Base-by-base conservation (phyloP, 1,140 invertebrate genomes). In the Drosophila albomicans region DNA sequence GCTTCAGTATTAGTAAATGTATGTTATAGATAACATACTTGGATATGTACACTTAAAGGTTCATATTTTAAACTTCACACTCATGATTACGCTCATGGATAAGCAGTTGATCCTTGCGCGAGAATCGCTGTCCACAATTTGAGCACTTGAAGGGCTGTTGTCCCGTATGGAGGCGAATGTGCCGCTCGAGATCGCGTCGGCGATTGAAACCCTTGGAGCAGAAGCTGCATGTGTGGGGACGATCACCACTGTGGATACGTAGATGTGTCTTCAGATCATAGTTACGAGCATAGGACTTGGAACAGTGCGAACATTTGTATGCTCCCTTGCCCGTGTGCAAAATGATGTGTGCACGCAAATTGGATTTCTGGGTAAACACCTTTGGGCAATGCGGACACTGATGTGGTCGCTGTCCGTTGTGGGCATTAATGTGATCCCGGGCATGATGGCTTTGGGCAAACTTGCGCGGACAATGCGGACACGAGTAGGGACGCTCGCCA, bases 301-400 rank as follows among this genome's bases (percentile, higher is more conserved):
- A 5, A 7, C 69, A 71, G 2, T 57, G 41, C 5, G n/a, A 41
- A 7, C 69, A 71, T 6, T 71, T 71, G 11, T 49, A 38, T 10
- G 61, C 51, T 10, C 62, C 41, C 8, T 41, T 43, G 5, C 32
- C 43, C 1, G 16, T 1, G 6, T 70, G 58, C 5, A 56, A 28
- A 56, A 61, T 30, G 10, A 65, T 66, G 46, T 75, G 54, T 0
- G 57, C 61, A 16, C 51, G 38, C 15, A 71, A 45, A 28, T 71
- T 76, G 10, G 54, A 76, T 32, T 71, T 71, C 16, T 70, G 68
- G 6, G 8, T 46, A 43, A 70, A 70, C 0, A 59, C 28, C 51
- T 64, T 70, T 1, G 35, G 61, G 32, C 69, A 71, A 49, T 71
- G 69, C 0, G 69, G 61, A 32, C 69, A 71, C 51, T 71, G 43